Percentiles rank a stretch among this genome's conserved stretches.
Conservation (phyloP, 1,140 invertebrate genomes). For the Neotoxoptera formosana region DNA sequence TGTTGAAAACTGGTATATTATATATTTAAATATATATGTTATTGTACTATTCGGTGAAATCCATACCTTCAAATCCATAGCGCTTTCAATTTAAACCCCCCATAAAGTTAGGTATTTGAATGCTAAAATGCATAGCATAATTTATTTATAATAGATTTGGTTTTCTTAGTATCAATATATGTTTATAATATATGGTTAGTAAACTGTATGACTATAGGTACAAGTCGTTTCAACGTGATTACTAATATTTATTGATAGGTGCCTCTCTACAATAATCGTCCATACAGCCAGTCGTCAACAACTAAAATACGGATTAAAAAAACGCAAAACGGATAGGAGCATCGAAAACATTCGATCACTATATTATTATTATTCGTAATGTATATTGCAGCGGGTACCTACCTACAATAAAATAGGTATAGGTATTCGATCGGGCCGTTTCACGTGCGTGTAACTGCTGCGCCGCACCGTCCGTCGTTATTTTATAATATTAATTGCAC, state of each 20-base stretch:
- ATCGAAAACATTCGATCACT: neutral
- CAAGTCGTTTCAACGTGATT: neutral
- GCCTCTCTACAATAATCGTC: neutral
- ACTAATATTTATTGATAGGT: neutral
- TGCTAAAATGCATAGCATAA: neutral
- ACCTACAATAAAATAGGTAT: neutral
- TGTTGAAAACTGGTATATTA: neutral
- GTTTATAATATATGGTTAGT: neutral
- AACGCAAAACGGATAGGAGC: neutral
- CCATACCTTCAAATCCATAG: neutral
- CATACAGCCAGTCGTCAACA: neutral
- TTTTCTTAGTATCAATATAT: neutral
- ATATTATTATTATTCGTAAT: neutral
- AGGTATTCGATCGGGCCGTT: neutral
- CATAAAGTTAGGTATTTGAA: neutral
- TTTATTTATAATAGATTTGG: slow-evolving; percentile 13
- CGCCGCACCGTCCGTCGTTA: neutral
- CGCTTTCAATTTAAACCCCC: neutral
- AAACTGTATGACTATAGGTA: neutral
- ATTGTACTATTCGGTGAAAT: neutral
- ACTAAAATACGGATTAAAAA: slow-evolving; percentile 3
- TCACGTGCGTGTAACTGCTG: neutral
- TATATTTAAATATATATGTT: neutral
- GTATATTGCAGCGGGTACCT: neutral
- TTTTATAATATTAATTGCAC: slow-evolving; percentile 22